Percentiles rank a stretch among this genome's conserved stretches.
These are phyloP conservation scores for Acromyrmex echinatior DNA, from an alignment of 1,140 invertebrate genomes.

Conservation along the genomic window DNA sequence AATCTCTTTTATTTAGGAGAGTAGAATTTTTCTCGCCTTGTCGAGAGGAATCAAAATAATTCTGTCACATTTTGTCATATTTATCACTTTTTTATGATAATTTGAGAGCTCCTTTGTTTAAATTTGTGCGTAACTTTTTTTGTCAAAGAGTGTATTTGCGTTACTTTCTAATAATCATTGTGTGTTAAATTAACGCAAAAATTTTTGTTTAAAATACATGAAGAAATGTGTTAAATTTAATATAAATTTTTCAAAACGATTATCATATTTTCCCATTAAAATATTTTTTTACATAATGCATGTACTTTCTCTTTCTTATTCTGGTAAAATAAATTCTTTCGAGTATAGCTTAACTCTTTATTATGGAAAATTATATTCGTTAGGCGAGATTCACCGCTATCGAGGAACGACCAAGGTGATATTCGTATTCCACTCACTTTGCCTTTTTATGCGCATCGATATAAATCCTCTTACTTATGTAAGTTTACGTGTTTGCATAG, in stretches of 20 bases:
- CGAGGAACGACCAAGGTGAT: not conserved
- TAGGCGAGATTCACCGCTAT: slow-evolving; percentile 30
- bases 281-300: slow-evolving; percentile 34
- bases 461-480: slow-evolving; percentile 13
- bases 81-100: no score
- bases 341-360: slow-evolving; percentile 51
- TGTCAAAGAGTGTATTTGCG: no score
- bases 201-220: no score
- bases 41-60: no score
- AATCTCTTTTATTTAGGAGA: no score
- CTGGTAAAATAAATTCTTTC: slow-evolving; percentile 38
- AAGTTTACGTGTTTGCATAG: slow-evolving; percentile 18
- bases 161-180: no score
- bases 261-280: not conserved
- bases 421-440: slow-evolving; percentile 26
- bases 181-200: no score
- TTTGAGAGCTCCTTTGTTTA: no score
- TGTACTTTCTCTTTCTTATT: not conserved
- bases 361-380: slow-evolving; percentile 41
- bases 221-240: no score
- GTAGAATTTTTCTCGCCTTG: no score
- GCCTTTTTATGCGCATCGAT: slow-evolving; percentile 44
- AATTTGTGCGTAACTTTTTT: no score
- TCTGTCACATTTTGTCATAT: no score
- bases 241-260: not conserved